Conservation (phyloP, 2,888 invertebrate genomes). For the Cheilosia variabilis region DNA sequence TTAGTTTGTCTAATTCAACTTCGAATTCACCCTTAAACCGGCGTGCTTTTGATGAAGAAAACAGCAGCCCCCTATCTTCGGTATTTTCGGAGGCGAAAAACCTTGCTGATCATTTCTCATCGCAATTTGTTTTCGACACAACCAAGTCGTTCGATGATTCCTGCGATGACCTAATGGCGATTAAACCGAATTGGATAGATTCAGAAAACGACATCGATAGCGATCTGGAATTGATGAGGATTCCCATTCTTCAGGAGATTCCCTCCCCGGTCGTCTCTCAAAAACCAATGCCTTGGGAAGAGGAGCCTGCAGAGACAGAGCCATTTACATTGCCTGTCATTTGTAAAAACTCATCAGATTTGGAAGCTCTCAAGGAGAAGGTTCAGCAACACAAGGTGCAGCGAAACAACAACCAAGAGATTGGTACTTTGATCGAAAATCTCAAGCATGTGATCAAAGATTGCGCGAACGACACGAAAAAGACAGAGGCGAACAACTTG, state of each 20-base stretch:
- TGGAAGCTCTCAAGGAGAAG: constrained; percentile 66
- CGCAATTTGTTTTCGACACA: constrained; percentile 66
- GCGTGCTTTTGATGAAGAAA: constrained; percentile 38
- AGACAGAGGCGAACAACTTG: constrained; percentile 76
- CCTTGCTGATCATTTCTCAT: constrained; percentile 73
- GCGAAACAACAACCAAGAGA: constrained; percentile 75
- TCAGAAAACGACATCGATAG: constrained; percentile 78
- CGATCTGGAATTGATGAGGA: constrained; percentile 78
- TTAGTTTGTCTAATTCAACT: constrained; percentile 78
- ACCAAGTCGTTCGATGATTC: constrained; percentile 77
- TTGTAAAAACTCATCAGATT: constrained; percentile 43
- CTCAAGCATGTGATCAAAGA: constrained; percentile 77
- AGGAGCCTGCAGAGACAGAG: not conserved
- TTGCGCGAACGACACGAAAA: constrained; percentile 74
- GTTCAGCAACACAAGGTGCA: constrained; percentile 63
- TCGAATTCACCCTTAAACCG: constrained; percentile 76
- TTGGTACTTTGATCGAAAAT: constrained; percentile 76
- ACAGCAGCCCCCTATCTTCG: constrained; percentile 67
- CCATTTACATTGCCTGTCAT: not conserved
- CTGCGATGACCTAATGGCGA: constrained; percentile 77
- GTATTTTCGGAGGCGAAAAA: constrained; percentile 74
- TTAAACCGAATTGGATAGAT: constrained; percentile 75
- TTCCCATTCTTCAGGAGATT: constrained; percentile 77
- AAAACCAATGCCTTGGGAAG: constrained; percentile 22
- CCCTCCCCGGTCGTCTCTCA: constrained; percentile 62